Evolutionary conservation across 92 coral and sea anemone genomes (phyloP).

Genomic region (Phenganax subtilis): DNA sequence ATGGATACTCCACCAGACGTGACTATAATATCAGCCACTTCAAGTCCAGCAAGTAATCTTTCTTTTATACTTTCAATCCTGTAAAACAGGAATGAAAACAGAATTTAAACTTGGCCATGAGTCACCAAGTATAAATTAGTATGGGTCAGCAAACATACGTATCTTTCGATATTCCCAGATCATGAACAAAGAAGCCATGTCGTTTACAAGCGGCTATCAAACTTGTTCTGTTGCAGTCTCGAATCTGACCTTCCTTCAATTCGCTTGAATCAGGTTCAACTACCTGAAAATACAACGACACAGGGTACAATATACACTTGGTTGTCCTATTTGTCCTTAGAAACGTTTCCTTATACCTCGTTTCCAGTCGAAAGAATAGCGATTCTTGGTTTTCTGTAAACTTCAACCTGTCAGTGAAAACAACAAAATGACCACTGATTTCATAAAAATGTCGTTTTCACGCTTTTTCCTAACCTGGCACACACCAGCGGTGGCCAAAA

Average conservation of each 20-base stretch:
- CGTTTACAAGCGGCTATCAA: constrained; percentile 65
- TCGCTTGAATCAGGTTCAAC: constrained; percentile 59
- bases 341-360: constrained; percentile 51
- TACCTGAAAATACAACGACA: constrained; percentile 33
- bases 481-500: constrained; percentile 79
- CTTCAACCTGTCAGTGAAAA: constrained; percentile 54
- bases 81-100: not conserved
- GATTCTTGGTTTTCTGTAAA: constrained; percentile 75
- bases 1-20: constrained; percentile 98
- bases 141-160: constrained; percentile 33
- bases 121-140: not conserved
- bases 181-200: constrained; percentile 69
- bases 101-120: not conserved
- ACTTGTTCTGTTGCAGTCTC: constrained; percentile 85
- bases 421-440: not conserved
- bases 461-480: constrained; percentile 45
- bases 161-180: constrained; percentile 81
- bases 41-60: constrained; percentile 60
- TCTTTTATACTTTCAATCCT: constrained; percentile 53
- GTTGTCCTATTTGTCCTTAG: not conserved
- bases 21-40: constrained; percentile 72
- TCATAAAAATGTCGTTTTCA: not conserved
- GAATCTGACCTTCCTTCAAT: constrained; percentile 67
- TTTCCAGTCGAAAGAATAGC: constrained; percentile 97
- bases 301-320: not conserved